phyloP scores from a whole-genome alignment of 2,888 invertebrate species.

The Acanthosepion pharaonis region DNA sequence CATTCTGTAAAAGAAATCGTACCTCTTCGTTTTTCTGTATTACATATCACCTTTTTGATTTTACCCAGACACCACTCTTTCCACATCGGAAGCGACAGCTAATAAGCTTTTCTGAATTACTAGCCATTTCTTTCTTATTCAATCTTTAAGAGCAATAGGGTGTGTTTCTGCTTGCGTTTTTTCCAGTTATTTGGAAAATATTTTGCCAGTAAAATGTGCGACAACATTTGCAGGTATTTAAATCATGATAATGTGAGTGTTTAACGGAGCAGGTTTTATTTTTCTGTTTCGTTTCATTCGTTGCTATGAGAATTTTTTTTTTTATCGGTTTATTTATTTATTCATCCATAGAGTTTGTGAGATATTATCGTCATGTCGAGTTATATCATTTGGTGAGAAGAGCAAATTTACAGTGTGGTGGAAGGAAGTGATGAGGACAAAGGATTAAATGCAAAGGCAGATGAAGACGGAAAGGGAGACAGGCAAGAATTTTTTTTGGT shows the following conservation, averaged over 20 bases:
- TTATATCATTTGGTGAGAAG: neutral
- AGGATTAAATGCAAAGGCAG: neutral
- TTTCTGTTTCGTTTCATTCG: slow-evolving; percentile 33
- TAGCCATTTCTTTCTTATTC: neutral
- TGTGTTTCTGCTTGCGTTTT: neutral
- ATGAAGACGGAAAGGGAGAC: too few species aligned
- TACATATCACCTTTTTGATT: neutral
- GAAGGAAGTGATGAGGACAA: neutral
- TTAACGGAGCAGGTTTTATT: neutral
- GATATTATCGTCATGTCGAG: neutral
- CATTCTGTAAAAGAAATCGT: neutral
- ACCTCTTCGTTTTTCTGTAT: neutral
- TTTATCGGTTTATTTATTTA: slow-evolving; percentile 7
- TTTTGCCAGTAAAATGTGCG: neutral
- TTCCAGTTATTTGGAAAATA: neutral
- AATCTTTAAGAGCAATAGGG: neutral
- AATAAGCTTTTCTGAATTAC: slow-evolving; percentile 12
- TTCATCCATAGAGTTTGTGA: slow-evolving; percentile 16
- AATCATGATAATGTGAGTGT: neutral
- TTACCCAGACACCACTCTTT: neutral
- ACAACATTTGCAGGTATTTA: slow-evolving; percentile 9
- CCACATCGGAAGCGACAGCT: neutral
- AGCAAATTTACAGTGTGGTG: neutral
- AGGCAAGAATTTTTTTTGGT: too few species aligned
- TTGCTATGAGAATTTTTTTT: neutral